Base-by-base conservation (phyloP, 2,888 invertebrate genomes). In the Polylopha cassiicola region DNA sequence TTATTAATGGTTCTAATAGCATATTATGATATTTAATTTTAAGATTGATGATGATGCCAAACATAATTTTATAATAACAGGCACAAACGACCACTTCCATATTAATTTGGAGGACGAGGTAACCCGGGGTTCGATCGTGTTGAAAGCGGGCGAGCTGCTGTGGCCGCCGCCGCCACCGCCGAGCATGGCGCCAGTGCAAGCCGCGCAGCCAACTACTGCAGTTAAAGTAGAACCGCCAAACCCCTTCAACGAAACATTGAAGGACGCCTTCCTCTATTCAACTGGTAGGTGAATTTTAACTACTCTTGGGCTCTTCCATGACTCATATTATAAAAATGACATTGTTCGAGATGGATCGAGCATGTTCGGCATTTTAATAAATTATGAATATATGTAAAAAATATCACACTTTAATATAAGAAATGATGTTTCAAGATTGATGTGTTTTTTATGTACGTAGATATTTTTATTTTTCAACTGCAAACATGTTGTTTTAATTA, bases 61-160 rank as follows among this genome's bases (percentile, higher is more conserved):
- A 8, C 6, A 10, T 14, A 11, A 2, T 20, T 24, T 6, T 30
- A 27, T 10, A 41, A 53, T 60, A n/a, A 60, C n/a, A 92, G 92
- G 92, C 17, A 89, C 90, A 43, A 88, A 94, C 49, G 90, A 95
- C 52, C 91, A 93, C 65, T 95, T 91, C 76, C 72, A 91, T 70
- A 89, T 95, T 39, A 91, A 95, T 73, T 72, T 95, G 43, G 89
- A 92, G 50, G 95, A 96, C 73, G 95, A 96, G 70, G 95, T 96
- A 31, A 91, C 94, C 0, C 87, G 95, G 11, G 95, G 95, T 1
- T 90, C 93, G 29, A 92, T 95, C 47, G 88, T 96, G 24, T 80
- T 95, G 23, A 87, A 92, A 45, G 87, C 91, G 38, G 95, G 95
- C 0, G 79, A 90, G 58, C 65, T 93, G 36, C 74, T 94, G 66